Conservation (phyloP, 1,140 invertebrate genomes). For the roundworm (Caenorhabditis elegans) region DNA sequence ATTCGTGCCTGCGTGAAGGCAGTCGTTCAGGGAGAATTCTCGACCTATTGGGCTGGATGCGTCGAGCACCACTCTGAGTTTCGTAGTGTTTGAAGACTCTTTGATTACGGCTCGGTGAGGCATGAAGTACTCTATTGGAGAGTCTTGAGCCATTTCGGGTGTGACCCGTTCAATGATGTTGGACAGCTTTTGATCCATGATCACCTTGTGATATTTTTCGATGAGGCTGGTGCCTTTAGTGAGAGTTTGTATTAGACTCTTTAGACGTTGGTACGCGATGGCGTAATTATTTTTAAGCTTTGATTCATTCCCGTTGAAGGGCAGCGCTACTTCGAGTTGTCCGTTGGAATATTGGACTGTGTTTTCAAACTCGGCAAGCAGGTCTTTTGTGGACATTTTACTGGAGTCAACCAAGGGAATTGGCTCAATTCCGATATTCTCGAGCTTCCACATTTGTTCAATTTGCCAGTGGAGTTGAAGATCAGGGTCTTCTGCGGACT, state of each 20-base stretch:
- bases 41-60: slow-evolving; percentile 58
- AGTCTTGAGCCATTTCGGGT: neutral
- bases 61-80: slow-evolving; percentile 66
- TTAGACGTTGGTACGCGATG: neutral
- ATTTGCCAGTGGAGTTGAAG: no score
- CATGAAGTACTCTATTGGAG: slow-evolving; percentile 65
- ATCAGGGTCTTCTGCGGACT: no score
- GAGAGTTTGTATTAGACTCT: neutral
- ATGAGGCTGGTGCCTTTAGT: neutral
- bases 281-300: neutral
- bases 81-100: slow-evolving; percentile 54
- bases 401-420: no score
- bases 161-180: neutral
- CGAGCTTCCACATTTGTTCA: no score
- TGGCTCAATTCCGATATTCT: no score
- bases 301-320: neutral
- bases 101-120: slow-evolving; percentile 67
- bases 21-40: slow-evolving; percentile 63
- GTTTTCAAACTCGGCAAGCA: no score
- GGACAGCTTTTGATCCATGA: neutral
- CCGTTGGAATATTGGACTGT: no score
- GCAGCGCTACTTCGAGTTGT: neutral
- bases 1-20: slow-evolving; percentile 45
- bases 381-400: no score
- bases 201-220: neutral